Evolutionary conservation across 1,140 invertebrate genomes (phyloP), one percentile per base, ranked within the genome.

Genomic region (Rhynchophorus ferrugineus): DNA sequence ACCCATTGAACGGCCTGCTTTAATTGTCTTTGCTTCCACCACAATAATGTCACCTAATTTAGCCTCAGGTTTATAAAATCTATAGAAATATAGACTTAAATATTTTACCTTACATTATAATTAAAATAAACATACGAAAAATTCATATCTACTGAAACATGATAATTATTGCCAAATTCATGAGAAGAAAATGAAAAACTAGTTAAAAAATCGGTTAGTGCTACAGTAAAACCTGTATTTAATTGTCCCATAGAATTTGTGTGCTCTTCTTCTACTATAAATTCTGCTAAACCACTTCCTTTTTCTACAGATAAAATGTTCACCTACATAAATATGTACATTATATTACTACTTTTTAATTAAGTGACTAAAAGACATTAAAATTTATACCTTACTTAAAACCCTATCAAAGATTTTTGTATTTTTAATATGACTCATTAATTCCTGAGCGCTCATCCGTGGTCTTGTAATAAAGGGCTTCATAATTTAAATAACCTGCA

Each of bases 141-240:
- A 63, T 81, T 78, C 8, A 91, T 64, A 63, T 90, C 79, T 11
- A 92, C 79, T 9, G 86, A 88, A 18, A 84, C 79, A 44, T 88
- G 85, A 49, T 81, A 72, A 21, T 69, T 65, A 16, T 42, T 53
- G 52, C 77, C 69, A 37, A 69, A 73, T 16, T 79, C 77, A 51
- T 79, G 71, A 0, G 85, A 82, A 61, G 85, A 78, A 3, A 94
- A 61, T 1, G 87, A 89, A 65, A 84, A 81, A 0, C 88, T 88
- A 3, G 91, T 92, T 11, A 94, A 68, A 49, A 78, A 75, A 71
- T 96, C 92, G 7, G 95, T 80, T 11, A 95, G 62, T 29, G 11
- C 5, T 29, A 29, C 5, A 29, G 84, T 88, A 55, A 88, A 81
- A 9, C 90, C 91, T 34, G 91, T 91, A 72, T 95, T 90, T 3